A percentile compares a stretch with the other conserved stretches of the same genome.
Evolutionary conservation across 92 coral and sea anemone species (phyloP).

Genomic region (Phymanthus crucifer): DNA sequence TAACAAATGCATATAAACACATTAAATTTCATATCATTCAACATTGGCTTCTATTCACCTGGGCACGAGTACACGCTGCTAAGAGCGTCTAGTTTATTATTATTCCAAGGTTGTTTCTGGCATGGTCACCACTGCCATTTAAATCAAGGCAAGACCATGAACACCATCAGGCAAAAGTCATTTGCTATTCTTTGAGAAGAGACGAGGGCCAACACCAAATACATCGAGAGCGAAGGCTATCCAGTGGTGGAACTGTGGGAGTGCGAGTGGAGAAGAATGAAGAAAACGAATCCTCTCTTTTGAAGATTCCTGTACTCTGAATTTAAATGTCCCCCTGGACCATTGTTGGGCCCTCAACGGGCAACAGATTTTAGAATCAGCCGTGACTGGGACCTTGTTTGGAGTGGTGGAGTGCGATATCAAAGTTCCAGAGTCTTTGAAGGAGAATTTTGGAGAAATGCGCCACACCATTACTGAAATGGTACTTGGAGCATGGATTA

Average conservation of each 20-base stretch:
- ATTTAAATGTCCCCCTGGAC: too few species aligned
- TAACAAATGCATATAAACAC: too few species aligned
- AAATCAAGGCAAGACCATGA: not conserved
- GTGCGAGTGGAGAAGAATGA: conserved; percentile 28
- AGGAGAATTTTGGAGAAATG: too few species aligned
- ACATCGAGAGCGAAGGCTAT: conserved; percentile 21
- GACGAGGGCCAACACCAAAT: conserved; percentile 9
- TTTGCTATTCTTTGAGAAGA: conserved; percentile 14
- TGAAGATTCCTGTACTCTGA: too few species aligned
- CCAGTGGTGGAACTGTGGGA: conserved; percentile 31
- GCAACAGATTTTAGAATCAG: too few species aligned
- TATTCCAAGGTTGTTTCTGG: conserved; percentile 27
- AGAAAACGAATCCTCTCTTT: conserved; percentile 7
- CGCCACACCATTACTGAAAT: not conserved
- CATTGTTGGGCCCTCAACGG: not conserved
- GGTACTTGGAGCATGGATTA: not conserved
- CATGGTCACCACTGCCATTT: conserved; percentile 25
- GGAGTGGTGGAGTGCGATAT: not conserved
- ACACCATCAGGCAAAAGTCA: conserved; percentile 10
- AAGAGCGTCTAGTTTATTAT: too few species aligned
- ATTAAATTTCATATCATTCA: too few species aligned
- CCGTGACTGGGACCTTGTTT: too few species aligned
- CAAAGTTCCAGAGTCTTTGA: not conserved
- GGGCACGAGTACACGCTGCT: too few species aligned
- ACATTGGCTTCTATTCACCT: too few species aligned